These are phyloP conservation scores for Yponomeuta cagnagella DNA, from an alignment of 2,888 invertebrate species.

Conservation along the genomic window DNA sequence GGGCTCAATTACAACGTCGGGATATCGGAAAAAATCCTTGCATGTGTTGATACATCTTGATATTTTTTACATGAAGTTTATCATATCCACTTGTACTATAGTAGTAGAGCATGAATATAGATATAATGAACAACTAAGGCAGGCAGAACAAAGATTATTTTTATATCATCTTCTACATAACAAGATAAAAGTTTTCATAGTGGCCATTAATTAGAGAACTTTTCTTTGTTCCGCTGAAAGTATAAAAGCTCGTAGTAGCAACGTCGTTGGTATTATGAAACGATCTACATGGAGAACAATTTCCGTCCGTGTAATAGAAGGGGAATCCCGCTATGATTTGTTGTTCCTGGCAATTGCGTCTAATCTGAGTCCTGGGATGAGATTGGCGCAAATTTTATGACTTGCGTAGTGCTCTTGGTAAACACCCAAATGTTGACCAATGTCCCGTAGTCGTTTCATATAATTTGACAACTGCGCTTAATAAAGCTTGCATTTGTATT, in stretches of 20 bases:
- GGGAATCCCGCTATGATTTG: background rate
- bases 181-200: background rate
- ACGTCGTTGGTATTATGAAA: background rate
- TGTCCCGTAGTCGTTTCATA: no score
- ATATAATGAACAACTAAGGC: background rate
- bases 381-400: background rate
- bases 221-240: background rate
- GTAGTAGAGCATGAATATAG: background rate
- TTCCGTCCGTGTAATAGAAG: background rate
- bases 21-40: constrained; percentile 36
- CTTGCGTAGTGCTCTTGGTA: background rate
- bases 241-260: background rate
- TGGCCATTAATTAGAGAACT: background rate
- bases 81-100: no score
- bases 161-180: background rate
- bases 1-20: constrained; percentile 44
- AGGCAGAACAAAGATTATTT: constrained; percentile 19
- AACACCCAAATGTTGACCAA: no score
- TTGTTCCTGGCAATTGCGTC: background rate
- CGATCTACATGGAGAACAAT: background rate
- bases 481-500: no score
- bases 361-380: background rate
- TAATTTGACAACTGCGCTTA: no score
- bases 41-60: no score
- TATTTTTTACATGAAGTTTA: constrained; percentile 16